A percentile compares a stretch with the other conserved stretches of the same genome.
Evolutionary conservation across 1,140 invertebrate genomes (phyloP).

Genomic region (Brachionus manjavacas): DNA sequence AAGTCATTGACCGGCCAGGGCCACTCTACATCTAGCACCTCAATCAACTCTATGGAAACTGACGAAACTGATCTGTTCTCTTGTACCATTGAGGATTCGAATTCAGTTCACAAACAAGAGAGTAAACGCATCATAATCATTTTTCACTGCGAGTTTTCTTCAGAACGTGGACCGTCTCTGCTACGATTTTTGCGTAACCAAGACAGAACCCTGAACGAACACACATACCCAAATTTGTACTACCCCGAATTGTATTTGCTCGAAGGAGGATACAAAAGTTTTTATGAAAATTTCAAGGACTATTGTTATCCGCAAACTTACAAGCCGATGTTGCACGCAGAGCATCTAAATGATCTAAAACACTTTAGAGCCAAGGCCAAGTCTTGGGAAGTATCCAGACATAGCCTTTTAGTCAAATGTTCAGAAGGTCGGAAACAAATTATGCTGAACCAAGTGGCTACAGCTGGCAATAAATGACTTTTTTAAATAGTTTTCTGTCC

Average conservation of each 20-base stretch:
- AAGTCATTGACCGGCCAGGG: neutral
- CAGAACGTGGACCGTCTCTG: slow-evolving; percentile 84
- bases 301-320: slow-evolving; percentile 71
- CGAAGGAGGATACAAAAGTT: slow-evolving; percentile 86
- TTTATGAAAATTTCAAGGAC: slow-evolving; percentile 64
- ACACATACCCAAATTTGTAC: slow-evolving; percentile 76
- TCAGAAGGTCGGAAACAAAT: neutral
- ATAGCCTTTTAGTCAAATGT: neutral
- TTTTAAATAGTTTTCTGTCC: neutral
- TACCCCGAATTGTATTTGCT: slow-evolving; percentile 93
- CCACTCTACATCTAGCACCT: neutral
- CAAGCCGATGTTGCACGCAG: slow-evolving; percentile 71
- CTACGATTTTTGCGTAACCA: slow-evolving; percentile 64
- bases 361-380: slow-evolving; percentile 74
- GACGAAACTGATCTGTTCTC: slow-evolving; percentile 19
- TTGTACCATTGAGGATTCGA: slow-evolving; percentile 50
- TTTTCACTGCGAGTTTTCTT: slow-evolving; percentile 97
- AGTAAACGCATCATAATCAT: slow-evolving; percentile 72
- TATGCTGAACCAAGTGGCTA: neutral
- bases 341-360: slow-evolving; percentile 67
- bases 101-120: slow-evolving; percentile 47
- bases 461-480: neutral
- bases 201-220: slow-evolving; percentile 75
- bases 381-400: slow-evolving; percentile 57
- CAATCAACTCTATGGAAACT: neutral